Conservation (phyloP, 2,113 vertebrate species). For the Phylloscopus trochiloides region DNA sequence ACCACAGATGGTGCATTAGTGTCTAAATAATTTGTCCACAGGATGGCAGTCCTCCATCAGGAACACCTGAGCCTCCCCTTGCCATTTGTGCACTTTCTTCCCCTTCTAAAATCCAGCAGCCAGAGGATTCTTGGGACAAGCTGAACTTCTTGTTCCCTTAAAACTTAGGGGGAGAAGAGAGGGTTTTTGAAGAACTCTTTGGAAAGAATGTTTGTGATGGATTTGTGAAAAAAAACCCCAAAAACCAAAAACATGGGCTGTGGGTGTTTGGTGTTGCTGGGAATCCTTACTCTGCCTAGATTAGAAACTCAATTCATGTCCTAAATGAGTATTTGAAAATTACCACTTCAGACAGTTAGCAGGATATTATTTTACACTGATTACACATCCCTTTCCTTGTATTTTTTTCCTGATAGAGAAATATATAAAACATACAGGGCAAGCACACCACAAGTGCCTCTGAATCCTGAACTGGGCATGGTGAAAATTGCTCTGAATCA, state of each 20-base stretch:
- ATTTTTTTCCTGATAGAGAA: neutral
- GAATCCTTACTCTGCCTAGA: neutral
- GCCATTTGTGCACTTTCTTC: neutral
- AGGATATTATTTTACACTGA: neutral
- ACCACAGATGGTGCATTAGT: neutral
- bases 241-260: rapidly evolving
- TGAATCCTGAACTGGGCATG: neutral
- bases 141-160: neutral
- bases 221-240: neutral
- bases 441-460: neutral
- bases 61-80: neutral
- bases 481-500: neutral
- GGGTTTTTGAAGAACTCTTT: neutral
- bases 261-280: neutral
- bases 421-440: rapidly evolving
- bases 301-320: neutral
- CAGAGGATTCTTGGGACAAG: neutral
- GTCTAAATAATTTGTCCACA: neutral
- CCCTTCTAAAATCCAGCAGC: neutral
- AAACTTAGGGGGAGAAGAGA: neutral
- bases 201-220: neutral
- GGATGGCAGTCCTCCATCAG: neutral
- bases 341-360: neutral
- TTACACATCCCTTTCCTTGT: neutral
- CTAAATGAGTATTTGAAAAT: neutral